Evolutionary conservation across 2,113 vertebrate genomes (phyloP).

Genomic region (Chloropsis cyanopogon): DNA sequence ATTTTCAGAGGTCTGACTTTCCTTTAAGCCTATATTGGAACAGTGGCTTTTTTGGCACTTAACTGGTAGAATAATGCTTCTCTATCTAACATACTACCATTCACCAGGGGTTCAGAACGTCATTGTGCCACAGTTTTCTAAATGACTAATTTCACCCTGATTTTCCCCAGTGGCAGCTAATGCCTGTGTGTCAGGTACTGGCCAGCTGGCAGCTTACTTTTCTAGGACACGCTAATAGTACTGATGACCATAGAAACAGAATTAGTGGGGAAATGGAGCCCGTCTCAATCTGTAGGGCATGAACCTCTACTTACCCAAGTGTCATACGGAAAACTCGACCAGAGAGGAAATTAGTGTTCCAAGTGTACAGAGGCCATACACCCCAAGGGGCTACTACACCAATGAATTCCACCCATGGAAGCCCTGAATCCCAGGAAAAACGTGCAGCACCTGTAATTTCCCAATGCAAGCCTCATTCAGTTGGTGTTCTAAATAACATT

Average conservation of each 20-base stretch:
- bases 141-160: not conserved
- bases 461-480: not conserved
- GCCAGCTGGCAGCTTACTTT: not conserved
- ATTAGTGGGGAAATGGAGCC: not conserved
- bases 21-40: not conserved
- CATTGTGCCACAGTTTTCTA: not conserved
- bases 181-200: not conserved
- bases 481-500: not conserved
- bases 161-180: constrained; percentile 1
- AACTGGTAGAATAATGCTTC: not conserved
- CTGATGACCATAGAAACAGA: not conserved
- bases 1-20: not conserved
- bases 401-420: not conserved
- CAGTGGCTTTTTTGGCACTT: not conserved
- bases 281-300: accelerated
- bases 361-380: not conserved
- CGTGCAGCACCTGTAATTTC: not conserved
- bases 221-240: not conserved
- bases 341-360: not conserved
- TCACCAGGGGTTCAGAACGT: not conserved
- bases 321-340: not conserved
- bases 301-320: not conserved
- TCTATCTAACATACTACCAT: not conserved
- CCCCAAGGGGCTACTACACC: not conserved
- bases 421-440: not conserved